These are phyloP conservation scores for Melanargia galathea DNA, from an alignment of 2,888 invertebrate species.

Conservation along the genomic window DNA sequence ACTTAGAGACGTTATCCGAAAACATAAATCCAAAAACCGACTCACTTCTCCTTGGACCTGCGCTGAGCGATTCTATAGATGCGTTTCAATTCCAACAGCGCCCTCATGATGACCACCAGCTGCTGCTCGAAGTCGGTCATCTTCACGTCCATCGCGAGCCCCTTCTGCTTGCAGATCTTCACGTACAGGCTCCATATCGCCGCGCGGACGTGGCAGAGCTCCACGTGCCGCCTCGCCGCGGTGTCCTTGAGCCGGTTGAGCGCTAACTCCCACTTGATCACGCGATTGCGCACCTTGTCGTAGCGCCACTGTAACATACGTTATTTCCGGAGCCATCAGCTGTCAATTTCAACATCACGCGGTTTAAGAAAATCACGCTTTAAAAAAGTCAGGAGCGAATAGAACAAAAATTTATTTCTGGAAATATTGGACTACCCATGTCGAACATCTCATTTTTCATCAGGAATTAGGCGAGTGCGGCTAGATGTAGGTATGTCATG, in stretches of 20 bases:
- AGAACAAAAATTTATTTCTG: too few relatives aligned
- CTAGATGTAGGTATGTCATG: too few relatives aligned
- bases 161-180: conserved; percentile 84
- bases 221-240: conserved; percentile 77
- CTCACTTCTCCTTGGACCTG: conserved; percentile 69
- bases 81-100: conserved; percentile 78
- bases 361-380: too few relatives aligned
- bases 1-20: too few relatives aligned
- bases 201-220: conserved; percentile 80
- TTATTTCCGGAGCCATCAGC: not conserved
- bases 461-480: too few relatives aligned
- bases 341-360: not conserved
- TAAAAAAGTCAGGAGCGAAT: too few relatives aligned
- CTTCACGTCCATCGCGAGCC: conserved; percentile 65
- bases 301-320: conserved; percentile 73
- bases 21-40: not conserved
- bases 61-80: conserved; percentile 73
- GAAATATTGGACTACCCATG: too few relatives aligned
- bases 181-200: conserved; percentile 84
- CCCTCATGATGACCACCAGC: conserved; percentile 83
- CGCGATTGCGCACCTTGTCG: conserved; percentile 81
- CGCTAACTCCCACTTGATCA: conserved; percentile 84
- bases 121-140: conserved; percentile 82
- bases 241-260: conserved; percentile 83
- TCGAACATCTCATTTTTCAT: too few relatives aligned